A percentile compares a stretch with the other conserved stretches of the same genome.
Evolutionary conservation across 2,797 vertebrate genomes (phyloP).

Genomic region (Lophius americanus): DNA sequence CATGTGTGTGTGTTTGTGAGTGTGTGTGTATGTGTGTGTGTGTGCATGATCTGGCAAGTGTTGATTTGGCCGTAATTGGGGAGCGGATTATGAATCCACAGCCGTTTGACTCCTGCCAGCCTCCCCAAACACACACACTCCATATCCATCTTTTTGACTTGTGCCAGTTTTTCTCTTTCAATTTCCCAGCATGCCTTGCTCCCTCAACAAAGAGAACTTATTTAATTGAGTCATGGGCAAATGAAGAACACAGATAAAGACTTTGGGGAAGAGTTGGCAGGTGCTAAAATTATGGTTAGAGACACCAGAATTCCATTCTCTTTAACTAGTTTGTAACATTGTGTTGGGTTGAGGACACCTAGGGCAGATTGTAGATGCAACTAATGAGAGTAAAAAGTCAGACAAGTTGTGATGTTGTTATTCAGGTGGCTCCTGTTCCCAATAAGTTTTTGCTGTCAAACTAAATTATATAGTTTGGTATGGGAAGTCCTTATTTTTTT

Average conservation of each 20-base stretch:
- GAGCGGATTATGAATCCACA: constrained; percentile 65
- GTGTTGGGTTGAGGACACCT: constrained; percentile 5
- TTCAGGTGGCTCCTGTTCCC: not conserved
- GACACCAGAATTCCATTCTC: constrained; percentile 22
- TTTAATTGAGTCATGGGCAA: constrained; percentile 49
- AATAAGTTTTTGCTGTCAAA: not conserved
- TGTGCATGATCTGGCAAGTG: constrained; percentile 39
- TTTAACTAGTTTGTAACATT: constrained; percentile 3
- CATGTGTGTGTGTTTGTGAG: not conserved
- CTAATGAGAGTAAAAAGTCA: constrained; percentile 5
- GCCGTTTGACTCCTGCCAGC: constrained; percentile 69
- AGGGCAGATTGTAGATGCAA: not conserved
- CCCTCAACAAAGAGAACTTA: constrained; percentile 46
- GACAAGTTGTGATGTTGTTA: not conserved
- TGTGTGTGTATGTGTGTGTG: not conserved
- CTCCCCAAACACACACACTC: constrained; percentile 34
- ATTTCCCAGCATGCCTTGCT: constrained; percentile 73
- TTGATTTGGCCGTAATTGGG: constrained; percentile 55
- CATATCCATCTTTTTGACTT: constrained; percentile 71
- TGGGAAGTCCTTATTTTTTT: not conserved
- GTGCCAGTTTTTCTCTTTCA: constrained; percentile 67
- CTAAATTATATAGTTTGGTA: not conserved
- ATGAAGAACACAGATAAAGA: constrained; percentile 48
- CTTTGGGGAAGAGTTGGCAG: constrained; percentile 20
- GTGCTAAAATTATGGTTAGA: constrained; percentile 37